Evolutionary conservation across 2,888 invertebrate genomes (phyloP), one percentile per base, ranked within the genome.

Genomic region (Agonopterix arenella): DNA sequence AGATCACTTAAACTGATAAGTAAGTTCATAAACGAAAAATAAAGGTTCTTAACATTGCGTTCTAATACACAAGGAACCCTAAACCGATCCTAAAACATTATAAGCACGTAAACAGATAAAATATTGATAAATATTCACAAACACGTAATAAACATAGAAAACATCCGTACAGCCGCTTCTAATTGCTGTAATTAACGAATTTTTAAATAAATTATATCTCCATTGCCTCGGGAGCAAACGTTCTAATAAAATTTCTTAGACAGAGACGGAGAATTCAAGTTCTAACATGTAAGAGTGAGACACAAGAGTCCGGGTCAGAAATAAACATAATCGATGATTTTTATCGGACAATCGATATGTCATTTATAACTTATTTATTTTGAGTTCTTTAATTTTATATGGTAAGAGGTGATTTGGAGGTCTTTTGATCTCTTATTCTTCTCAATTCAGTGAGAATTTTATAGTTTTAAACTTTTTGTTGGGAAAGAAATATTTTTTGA

Each of bases 101-200:
- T 45, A 47, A 47, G 10, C 62, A 66, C 60, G 64, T 68, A 71
- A 75, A 69, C 64, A 55, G 64, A 54, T 66, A 66, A 68, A 71
- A 71, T 61, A 65, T 64, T 68, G 64, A 81, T 79, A 80, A 74
- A 77, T 75, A 77, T 76, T 73, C 76, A 69, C 62, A 75, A 77
- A 76, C 70, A 67, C 65, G 66, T 70, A 61, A 76, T 73, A 77
- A 75, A 79, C 67, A 69, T 69, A 62, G 59, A 68, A 75, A 72
- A 74, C 67, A 74, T 69, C 66, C 64, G 67, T 70, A 75, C 66
- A 76, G 69, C 75, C 64, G 65, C 62, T 68, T 78, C 76, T 82
- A 84, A 85, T 84, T 79, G 77, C 76, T 70, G 70, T 80, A 79
- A 85, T 84, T 84, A 84, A 83, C 72, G 70, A 69, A 72, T 81